phyloP scores from a whole-genome alignment of 1,140 invertebrate genomes.

The Ceratoteleas bidentatus region DNA sequence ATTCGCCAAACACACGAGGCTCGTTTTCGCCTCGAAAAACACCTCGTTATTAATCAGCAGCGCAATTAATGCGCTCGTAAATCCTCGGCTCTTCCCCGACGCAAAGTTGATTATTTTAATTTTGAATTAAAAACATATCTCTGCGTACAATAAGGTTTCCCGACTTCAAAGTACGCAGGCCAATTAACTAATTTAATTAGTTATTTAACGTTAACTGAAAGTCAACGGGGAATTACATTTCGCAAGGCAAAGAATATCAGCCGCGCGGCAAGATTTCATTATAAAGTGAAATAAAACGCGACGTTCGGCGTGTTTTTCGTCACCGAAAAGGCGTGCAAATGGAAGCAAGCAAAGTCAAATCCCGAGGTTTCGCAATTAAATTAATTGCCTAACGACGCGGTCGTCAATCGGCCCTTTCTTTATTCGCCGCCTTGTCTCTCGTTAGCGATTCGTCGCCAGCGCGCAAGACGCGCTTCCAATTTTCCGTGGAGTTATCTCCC shows the following conservation, averaged over 20 bases:
- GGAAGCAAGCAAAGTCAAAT: slow-evolving; percentile 7
- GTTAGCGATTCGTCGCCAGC: background rate
- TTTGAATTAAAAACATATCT: slow-evolving; percentile 58
- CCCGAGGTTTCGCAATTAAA: slow-evolving; percentile 24
- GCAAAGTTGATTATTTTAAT: slow-evolving; percentile 41
- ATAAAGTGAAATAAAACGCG: slow-evolving; percentile 46
- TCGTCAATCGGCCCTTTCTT: slow-evolving; percentile 9
- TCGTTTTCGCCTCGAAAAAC: background rate
- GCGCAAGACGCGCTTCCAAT: too few relatives aligned
- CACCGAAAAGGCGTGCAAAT: slow-evolving; percentile 4
- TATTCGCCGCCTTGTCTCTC: background rate
- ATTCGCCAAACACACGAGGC: background rate
- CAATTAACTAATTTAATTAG: slow-evolving; percentile 63
- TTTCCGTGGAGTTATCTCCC: too few relatives aligned
- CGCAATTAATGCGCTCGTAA: slow-evolving; percentile 22
- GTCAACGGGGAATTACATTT: slow-evolving; percentile 52
- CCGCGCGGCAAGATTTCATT: slow-evolving; percentile 36
- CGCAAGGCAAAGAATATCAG: slow-evolving; percentile 36
- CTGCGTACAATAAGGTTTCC: slow-evolving; percentile 38
- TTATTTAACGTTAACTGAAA: slow-evolving; percentile 54
- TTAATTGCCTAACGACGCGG: slow-evolving; percentile 10
- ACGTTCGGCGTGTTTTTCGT: slow-evolving; percentile 17
- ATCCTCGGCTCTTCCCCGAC: background rate
- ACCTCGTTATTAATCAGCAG: slow-evolving; percentile 13
- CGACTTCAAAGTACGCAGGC: slow-evolving; percentile 30